Conservation (phyloP, 2,113 vertebrate genomes). For the Ammodytes dubius region DNA sequence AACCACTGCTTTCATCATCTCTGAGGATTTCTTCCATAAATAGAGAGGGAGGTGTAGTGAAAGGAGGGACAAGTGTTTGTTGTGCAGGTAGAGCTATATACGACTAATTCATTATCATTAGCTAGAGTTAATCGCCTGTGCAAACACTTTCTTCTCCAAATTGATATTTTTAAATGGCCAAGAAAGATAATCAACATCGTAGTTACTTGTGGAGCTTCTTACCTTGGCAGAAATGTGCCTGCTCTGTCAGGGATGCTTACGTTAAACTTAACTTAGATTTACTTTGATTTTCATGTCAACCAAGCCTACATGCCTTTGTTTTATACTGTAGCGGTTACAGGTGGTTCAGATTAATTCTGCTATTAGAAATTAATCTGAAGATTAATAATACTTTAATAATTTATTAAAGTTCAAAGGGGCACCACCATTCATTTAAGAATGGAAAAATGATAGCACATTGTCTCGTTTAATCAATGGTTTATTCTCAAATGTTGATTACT, state of each 20-base stretch:
- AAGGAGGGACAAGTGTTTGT: conserved; percentile 49
- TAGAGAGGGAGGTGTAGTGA: neutral
- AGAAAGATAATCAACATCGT: conserved; percentile 43
- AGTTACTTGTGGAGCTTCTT: conserved; percentile 33
- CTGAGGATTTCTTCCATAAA: neutral
- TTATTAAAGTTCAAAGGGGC: too few species aligned
- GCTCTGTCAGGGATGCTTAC: conserved; percentile 5
- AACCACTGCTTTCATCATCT: neutral
- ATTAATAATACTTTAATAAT: too few species aligned
- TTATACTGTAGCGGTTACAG: too few species aligned
- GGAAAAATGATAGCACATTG: too few species aligned
- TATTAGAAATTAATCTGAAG: too few species aligned
- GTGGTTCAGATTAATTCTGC: too few species aligned
- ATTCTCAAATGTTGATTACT: too few species aligned
- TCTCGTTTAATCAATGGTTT: too few species aligned
- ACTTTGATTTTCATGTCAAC: neutral
- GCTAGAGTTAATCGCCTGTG: conserved; percentile 75
- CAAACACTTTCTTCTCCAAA: conserved; percentile 70
- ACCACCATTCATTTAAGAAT: too few species aligned
- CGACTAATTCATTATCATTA: conserved; percentile 81
- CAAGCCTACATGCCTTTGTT: neutral
- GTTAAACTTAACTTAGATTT: neutral
- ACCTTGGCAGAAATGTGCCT: neutral
- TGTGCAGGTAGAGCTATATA: conserved; percentile 55
- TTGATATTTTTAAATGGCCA: conserved; percentile 69